Evolutionary conservation across 2,113 vertebrate species (phyloP).

Genomic region (Lasiurus cinereus): DNA sequence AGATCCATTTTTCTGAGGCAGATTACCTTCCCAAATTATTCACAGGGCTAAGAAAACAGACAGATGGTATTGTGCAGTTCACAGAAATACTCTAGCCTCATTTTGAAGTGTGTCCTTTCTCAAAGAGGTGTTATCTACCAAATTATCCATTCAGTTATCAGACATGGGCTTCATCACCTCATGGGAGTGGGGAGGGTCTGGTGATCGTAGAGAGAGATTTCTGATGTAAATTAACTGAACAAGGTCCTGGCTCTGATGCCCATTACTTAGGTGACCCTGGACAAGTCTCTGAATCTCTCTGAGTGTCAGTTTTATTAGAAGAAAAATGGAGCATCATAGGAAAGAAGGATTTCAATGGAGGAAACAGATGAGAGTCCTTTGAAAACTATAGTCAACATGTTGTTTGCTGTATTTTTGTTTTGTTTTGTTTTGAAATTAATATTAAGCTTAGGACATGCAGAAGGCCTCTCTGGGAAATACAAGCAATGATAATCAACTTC

Average conservation of each 20-base stretch:
- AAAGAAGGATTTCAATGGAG: neutral
- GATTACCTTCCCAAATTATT: neutral
- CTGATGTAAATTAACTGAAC: neutral
- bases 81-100: neutral
- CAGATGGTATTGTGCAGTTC: neutral
- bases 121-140: neutral
- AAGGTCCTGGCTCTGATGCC: neutral
- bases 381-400: neutral
- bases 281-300: neutral
- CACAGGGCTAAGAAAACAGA: neutral
- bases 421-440: constrained; percentile 30
- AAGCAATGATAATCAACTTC: constrained; percentile 5
- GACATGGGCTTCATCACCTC: neutral
- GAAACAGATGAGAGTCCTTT: neutral
- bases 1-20: neutral
- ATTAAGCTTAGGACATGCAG: neutral
- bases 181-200: rapidly evolving
- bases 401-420: neutral
- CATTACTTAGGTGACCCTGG: neutral
- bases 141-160: neutral
- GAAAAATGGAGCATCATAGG: neutral
- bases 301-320: neutral
- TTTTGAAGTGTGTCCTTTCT: neutral
- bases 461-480: constrained; percentile 11
- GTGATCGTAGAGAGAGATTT: neutral